Base-by-base conservation (phyloP, 2,797 vertebrate species). In the Pampus argenteus region DNA sequence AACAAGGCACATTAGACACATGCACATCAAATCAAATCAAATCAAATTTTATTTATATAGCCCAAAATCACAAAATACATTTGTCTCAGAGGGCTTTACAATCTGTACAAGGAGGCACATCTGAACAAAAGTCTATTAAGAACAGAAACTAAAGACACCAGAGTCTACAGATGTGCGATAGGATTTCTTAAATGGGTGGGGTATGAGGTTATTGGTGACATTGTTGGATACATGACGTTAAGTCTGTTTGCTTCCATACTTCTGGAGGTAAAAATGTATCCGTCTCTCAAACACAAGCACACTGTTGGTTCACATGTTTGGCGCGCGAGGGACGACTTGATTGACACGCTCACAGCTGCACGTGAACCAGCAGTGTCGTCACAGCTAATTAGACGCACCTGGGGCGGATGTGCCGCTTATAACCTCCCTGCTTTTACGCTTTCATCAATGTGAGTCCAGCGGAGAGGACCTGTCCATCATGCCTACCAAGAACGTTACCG, bases 401-500 rank as follows among this genome's bases (percentile, higher is more conserved):
- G 86, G 5, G 34, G 6, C n/a, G 3, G 1, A 10, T 18, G 28
- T 11, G 25, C 15, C 8, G 1, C 8, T 78, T 80, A 85, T 15
- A 86, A 73, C 28, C 9, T 9, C 5, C 9, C 8, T 1, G 29
- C 1, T n/a, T 10, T 13, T 2, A 2, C 0, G 13, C 55, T 17
- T 55, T 6, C 25, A 1, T 17, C 11, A 1, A 38, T 22, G 15
- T 0, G 13, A 58, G 11, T 45, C 11, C 0, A 29, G 20, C 25
- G 7, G 58, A 3, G 15, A 22, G 1, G 14, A 20, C 36, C 25
- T 1, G 14, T 38, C 50, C 86, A 91, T 38, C 31, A 98, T 98
- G 97, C 84, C 95, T 0, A 86, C 89, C 5, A 82, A 49, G 50
- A 92, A 88, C 0, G 47, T 90, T 36, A 65, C 42, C 0, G 80